Evolutionary conservation across 2,797 vertebrate genomes (phyloP).

Genomic region (Thripadectes ignobilis): DNA sequence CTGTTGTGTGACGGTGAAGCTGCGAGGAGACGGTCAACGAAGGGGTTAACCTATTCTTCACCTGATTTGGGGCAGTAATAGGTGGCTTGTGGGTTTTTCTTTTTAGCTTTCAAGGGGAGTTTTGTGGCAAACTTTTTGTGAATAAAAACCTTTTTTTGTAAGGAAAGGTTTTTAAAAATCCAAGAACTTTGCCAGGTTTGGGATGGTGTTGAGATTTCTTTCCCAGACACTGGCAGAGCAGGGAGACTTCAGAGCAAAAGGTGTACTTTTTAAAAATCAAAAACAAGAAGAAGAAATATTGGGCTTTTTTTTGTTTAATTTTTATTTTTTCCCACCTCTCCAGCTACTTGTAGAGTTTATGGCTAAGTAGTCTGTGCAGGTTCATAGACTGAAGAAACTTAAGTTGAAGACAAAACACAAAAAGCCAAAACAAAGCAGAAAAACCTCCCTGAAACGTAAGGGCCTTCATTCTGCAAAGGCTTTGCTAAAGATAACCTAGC

Average conservation of each 20-base stretch:
- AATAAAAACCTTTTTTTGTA: conserved; percentile 60
- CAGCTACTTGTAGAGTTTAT: conserved; percentile 72
- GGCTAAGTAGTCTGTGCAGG: conserved; percentile 83
- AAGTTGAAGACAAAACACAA: conserved; percentile 48
- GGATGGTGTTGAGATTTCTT: conserved; percentile 47
- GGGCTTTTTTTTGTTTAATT: neutral
- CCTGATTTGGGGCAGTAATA: neutral
- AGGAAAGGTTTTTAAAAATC: conserved; percentile 62
- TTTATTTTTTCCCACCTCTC: conserved; percentile 20
- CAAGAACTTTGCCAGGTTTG: conserved; percentile 44
- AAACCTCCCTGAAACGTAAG: neutral
- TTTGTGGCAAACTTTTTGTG: conserved; percentile 62
- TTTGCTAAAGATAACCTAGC: conserved; percentile 48
- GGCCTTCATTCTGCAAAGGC: conserved; percentile 45
- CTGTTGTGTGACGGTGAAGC: conserved; percentile 81
- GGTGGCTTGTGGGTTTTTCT: conserved; percentile 5
- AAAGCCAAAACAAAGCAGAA: conserved; percentile 65
- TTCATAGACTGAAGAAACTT: conserved; percentile 81
- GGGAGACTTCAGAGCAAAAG: conserved; percentile 21
- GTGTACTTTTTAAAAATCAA: conserved; percentile 51
- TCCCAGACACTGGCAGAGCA: conserved; percentile 3
- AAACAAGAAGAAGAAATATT: neutral
- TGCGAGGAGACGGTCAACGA: neutral
- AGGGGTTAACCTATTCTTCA: conserved; percentile 15
- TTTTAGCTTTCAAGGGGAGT: conserved; percentile 21